phyloP scores from a whole-genome alignment of 1,140 invertebrate species.

The Tribolium madens region DNA sequence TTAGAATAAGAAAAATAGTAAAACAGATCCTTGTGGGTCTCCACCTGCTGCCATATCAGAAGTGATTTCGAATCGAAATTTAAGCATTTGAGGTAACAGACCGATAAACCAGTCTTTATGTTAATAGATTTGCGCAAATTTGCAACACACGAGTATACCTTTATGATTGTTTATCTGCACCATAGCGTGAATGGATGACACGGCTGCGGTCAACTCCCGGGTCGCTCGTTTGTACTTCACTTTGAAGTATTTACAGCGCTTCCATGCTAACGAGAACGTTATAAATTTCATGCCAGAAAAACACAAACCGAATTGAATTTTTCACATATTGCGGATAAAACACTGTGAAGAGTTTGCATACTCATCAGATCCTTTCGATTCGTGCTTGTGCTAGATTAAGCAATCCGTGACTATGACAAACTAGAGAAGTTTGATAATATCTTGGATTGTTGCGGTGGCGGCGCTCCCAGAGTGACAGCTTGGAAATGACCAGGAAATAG shows the following conservation, averaged over 20 bases:
- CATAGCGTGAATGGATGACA: constrained; percentile 45
- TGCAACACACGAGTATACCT: constrained; percentile 34
- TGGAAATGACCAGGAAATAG: constrained; percentile 54
- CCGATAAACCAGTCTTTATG: neutral
- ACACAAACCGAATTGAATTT: constrained; percentile 17
- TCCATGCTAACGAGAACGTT: constrained; percentile 46
- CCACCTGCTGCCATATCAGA: too few species aligned
- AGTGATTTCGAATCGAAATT: neutral
- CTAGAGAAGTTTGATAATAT: constrained; percentile 45
- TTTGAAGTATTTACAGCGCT: constrained; percentile 51
- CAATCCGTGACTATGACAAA: constrained; percentile 31
- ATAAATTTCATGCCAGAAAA: constrained; percentile 41
- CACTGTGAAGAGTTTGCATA: neutral
- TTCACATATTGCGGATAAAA: neutral
- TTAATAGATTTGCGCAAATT: constrained; percentile 28
- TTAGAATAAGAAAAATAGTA: too few species aligned
- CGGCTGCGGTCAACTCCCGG: constrained; percentile 47
- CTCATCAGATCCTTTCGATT: neutral
- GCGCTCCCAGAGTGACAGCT: constrained; percentile 33
- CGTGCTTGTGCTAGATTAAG: constrained; percentile 21
- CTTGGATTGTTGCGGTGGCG: constrained; percentile 41
- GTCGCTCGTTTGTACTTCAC: constrained; percentile 51
- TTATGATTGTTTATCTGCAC: constrained; percentile 51
- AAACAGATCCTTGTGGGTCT: too few species aligned
- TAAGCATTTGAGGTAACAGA: neutral